Evolutionary conservation across 2,797 vertebrate species (phyloP).

Genomic region (Psittacula derbiana): DNA sequence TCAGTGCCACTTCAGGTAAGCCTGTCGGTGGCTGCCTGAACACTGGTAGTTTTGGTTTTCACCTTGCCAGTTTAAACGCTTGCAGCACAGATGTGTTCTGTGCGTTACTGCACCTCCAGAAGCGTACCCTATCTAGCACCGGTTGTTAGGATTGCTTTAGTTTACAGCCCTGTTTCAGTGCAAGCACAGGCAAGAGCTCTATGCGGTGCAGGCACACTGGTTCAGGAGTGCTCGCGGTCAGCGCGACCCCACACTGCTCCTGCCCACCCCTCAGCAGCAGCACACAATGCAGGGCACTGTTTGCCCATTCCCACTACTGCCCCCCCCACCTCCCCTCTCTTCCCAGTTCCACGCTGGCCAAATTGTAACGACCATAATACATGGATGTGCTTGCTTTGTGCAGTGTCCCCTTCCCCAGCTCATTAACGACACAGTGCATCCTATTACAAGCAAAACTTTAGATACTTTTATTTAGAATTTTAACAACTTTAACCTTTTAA

Average conservation of each 20-base stretch:
- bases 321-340: slow-evolving; percentile 4
- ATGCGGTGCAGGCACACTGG: not conserved
- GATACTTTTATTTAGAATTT: slow-evolving; percentile 73
- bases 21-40: not conserved
- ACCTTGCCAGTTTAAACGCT: not conserved
- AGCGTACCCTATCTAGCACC: not conserved
- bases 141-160: accelerated
- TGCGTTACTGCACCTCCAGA: not conserved
- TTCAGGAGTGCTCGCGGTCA: not conserved
- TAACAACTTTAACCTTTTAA: slow-evolving; percentile 71
- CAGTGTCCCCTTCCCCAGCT: slow-evolving; percentile 45
- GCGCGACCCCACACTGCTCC: not conserved
- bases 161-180: not conserved
- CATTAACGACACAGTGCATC: slow-evolving; percentile 68
- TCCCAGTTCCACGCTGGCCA: not conserved
- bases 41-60: not conserved
- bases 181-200: not conserved
- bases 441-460: slow-evolving; percentile 72
- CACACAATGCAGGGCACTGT: not conserved
- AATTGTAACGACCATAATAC: not conserved
- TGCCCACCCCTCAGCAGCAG: not conserved
- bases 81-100: not conserved
- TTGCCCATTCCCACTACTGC: not conserved
- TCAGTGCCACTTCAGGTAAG: not conserved
- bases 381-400: not conserved